Base-by-base conservation (phyloP, 2,797 vertebrate species). In the Perodicticus potto region DNA sequence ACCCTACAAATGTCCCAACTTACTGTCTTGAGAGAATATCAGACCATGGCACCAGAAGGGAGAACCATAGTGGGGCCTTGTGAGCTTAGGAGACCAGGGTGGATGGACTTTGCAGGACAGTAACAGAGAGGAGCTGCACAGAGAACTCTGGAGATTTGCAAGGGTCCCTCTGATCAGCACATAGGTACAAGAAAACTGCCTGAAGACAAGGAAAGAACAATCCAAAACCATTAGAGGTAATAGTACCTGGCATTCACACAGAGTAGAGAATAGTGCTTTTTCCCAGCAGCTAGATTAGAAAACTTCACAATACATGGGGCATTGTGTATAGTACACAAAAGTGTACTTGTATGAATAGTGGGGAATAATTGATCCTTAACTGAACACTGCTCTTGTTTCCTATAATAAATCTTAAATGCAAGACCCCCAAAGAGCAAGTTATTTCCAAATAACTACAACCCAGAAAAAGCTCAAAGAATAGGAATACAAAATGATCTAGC, bases 391-490 rank as follows among this genome's bases (percentile, higher is more conserved):
- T 90, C 37, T 73, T 16, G 12, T 86, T 82, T 91, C 63, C 49
- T 59, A 84, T 65, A 65, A 94, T 55, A 95, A 29, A 69, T 80
- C 17, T 84, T 73, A 65, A 94, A 87, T 78, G 34, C 16, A 49
- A 88, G 78, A 73, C 40, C 45, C 77, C 27, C 29, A 72, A 84
- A 32, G 25, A 88, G 84, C 45, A 73, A 78, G 86, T 82, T 93
- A 86, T 93, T 93, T 93, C 63, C 87, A 91, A 86, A 59, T 93
- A 89, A 67, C 40, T 81, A 20, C 43, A 93, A 74, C 57, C 57
- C 37, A 86, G 63, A 70, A 74, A 93, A 88, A 72, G 19, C 37
- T 63, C 25, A 78, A 87, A 80, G 85, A 70, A 86, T 73, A 95
- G 84, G 27, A 91, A 86, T 89, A 78, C 59, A 95, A 89, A 91